Conservation (phyloP, 2,113 vertebrate genomes). For the Machaerirhynchus nigripectus region DNA sequence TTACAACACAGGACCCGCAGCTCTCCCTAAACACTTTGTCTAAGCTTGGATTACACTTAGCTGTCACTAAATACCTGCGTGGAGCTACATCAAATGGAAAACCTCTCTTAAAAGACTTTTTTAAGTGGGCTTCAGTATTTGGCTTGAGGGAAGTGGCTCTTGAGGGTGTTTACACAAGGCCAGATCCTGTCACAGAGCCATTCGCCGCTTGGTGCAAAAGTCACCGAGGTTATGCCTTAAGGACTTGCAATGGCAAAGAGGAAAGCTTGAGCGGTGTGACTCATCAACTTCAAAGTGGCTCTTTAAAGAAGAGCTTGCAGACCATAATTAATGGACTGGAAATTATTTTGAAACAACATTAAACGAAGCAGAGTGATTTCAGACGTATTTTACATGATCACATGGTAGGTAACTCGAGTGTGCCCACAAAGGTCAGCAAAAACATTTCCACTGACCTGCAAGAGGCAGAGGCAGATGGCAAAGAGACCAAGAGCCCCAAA, state of each 20-base stretch:
- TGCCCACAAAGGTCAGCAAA: background rate
- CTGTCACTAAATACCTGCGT: background rate
- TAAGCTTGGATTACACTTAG: background rate
- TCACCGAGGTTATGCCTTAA: background rate
- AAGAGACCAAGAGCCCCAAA: background rate
- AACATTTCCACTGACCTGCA: background rate
- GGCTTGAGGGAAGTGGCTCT: background rate
- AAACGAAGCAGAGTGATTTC: background rate
- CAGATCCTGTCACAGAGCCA: background rate
- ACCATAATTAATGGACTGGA: background rate
- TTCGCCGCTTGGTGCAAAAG: background rate
- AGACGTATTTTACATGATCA: background rate
- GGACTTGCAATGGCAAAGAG: background rate
- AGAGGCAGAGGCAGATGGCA: background rate
- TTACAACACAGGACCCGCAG: background rate
- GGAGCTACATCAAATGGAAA: background rate
- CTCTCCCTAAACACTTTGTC: background rate
- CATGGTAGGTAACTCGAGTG: background rate
- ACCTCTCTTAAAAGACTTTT: background rate
- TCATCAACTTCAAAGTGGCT: background rate
- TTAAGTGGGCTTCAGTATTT: background rate
- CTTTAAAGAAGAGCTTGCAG: background rate
- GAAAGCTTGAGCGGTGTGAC: background rate
- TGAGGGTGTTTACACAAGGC: background rate
- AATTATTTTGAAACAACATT: background rate